Evolutionary conservation across 2,888 invertebrate genomes (phyloP), one percentile per base, ranked within the genome.

Genomic region (Ormyrus labotus): DNA sequence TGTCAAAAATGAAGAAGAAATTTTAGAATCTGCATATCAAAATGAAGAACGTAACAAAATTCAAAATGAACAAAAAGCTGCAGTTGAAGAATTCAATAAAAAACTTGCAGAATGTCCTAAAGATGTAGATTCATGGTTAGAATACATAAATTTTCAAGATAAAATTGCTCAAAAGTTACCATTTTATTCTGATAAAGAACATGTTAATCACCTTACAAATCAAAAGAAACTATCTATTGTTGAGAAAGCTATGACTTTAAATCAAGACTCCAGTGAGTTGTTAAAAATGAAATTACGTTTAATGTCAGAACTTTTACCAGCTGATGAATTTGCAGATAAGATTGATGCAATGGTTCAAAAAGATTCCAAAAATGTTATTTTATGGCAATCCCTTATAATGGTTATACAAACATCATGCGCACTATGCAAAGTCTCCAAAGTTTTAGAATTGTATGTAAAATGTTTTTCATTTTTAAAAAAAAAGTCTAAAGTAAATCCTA

Each of bases 171-270:
- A 86, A 91, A 2, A 61, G 48, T 71, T n/a, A 10, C 19, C n/a
- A 71, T 75, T 69, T 58, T 53, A 50, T 51, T 47, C 34, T 50
- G 47, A 63, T 19, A 85, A 83, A 64, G 86, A 89, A 65, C 82
- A 83, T 64, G 72, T 81, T 19, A 63, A 58, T 13, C 82, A 85
- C 67, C 81, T 87, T 1, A 87, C 86, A 7, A 85, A 88, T 61
- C 92, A 94, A 86, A 92, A 93, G 74, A 94, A 95, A 88, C 86
- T 95, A 67, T 91, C 93, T 10, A 93, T 94, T 64, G 87, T 94
- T 7, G 93, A 94, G 75, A 93, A 92, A 86, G 94, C 94, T 0
- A 86, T 95, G 6, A 89, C 91, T 50, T 90, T 91, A 63, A 94
- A 94, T 90, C 90, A 92, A 4, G 91, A 92, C 77, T 93, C 92